Base-by-base conservation (phyloP, 2,797 vertebrate species). In the Pipistrellus pipistrellus region DNA sequence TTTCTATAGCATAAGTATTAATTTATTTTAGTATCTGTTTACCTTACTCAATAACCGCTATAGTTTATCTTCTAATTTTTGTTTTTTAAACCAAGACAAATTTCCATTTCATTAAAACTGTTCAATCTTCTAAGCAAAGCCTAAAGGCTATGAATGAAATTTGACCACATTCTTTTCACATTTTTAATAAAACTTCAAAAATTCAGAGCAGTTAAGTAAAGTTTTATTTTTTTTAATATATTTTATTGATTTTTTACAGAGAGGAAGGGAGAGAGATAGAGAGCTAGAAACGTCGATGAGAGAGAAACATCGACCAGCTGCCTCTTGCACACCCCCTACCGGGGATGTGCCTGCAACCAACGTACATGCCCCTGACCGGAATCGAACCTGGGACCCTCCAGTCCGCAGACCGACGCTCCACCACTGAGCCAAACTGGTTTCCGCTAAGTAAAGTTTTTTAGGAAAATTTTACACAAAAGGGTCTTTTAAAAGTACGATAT, bases 61-160 rank as follows among this genome's bases (percentile, higher is more conserved):
- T 32, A 64, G 11, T 64, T 78, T 73, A 73, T 27, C 30, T 55
- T 48, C 57, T 68, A 53, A 11, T 64, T n/a, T 68, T 55, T 51
- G 27, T 80, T 88, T 93, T 88, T 30, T 68, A 87, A 87, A 64
- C 14, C 8, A 55, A 91, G 15, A 44, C 21, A 6, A 30, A 51
- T 55, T 93, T 82, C 38, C 46, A 35, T 88, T 82, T 82, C 69
- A 46, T 68, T 82, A 82, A 88, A 73, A 55, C 20, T 66, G 46
- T 23, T 66, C 30, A 44, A 23, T 81, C 35, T 68, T 88, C 68
- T 73, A 66, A 68, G 46, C 59, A 75, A 82, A 93, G 46, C 68
- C 30, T 38, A 55, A 57, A 82, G 46, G 3, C 27, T n/a, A 10
- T 55, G 59, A 66, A 13, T 81, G 46, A 88, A 82, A 88, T 75